Evolutionary conservation across 1,140 invertebrate genomes (phyloP).

Genomic region (Oncopeltus fasciatus): DNA sequence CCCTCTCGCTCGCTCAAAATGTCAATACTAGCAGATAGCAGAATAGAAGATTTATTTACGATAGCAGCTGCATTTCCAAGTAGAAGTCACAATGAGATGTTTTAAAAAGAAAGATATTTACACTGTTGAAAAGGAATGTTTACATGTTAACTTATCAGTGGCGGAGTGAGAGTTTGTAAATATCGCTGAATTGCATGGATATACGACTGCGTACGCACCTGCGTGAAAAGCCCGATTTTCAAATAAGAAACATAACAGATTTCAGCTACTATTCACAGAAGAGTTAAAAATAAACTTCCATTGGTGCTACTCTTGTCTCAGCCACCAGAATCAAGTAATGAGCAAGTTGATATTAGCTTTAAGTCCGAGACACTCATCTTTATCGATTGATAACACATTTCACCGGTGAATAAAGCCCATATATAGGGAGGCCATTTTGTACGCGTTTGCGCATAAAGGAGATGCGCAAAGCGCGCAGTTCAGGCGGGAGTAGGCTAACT

Average conservation of each 20-base stretch:
- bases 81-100: no score
- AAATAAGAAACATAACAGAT: background rate
- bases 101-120: no score
- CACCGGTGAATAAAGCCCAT: background rate
- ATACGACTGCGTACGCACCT: conserved; percentile 78
- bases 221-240: conserved; percentile 41
- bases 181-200: background rate
- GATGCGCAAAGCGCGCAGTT: background rate
- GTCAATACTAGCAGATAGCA: no score
- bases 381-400: conserved; percentile 10
- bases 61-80: no score
- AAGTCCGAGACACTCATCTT: background rate
- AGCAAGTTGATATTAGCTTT: background rate
- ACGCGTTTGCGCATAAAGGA: background rate
- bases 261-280: background rate
- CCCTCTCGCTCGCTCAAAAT: no score
- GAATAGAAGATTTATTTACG: no score
- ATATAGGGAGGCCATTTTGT: conserved; percentile 5
- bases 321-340: conserved; percentile 1
- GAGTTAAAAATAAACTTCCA: background rate
- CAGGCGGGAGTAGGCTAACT: background rate
- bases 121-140: no score
- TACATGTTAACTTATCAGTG: no score
- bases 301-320: background rate
- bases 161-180: background rate